Percentiles rank a stretch among this genome's conserved stretches.
These are phyloP conservation scores for Saccostrea cuccullata DNA, from an alignment of 1,140 invertebrate genomes.

Conservation along the genomic window DNA sequence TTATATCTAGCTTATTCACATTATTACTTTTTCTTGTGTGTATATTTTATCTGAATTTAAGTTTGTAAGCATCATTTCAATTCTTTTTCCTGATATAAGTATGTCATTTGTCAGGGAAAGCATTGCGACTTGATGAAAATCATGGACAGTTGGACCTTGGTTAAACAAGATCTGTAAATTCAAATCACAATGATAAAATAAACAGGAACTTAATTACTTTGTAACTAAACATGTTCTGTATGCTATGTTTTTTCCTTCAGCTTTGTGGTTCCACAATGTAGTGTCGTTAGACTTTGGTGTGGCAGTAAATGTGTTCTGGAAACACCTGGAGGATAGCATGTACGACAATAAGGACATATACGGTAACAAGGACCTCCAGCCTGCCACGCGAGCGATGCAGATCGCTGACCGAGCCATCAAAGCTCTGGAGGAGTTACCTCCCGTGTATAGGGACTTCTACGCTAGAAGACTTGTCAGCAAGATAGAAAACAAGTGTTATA, in stretches of 20 bases:
- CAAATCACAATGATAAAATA: too few species aligned
- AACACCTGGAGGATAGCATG: slow-evolving; percentile 77
- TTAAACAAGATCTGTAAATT: too few species aligned
- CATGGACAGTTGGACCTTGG: too few species aligned
- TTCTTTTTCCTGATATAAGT: too few species aligned
- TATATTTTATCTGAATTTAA: too few species aligned
- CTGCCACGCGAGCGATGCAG: slow-evolving; percentile 79
- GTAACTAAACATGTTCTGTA: too few species aligned
- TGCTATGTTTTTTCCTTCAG: slow-evolving; percentile 64
- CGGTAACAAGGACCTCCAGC: slow-evolving; percentile 82
- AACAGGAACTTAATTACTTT: too few species aligned
- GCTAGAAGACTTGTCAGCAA: slow-evolving; percentile 76
- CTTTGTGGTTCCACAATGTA: slow-evolving; percentile 84
- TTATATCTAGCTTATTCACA: too few species aligned
- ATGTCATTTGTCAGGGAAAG: too few species aligned
- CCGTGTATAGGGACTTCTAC: slow-evolving; percentile 81
- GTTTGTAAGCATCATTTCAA: too few species aligned
- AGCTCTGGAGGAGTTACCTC: slow-evolving; percentile 79
- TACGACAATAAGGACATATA: slow-evolving; percentile 83
- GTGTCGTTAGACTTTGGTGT: slow-evolving; percentile 80
- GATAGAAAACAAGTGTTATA: slow-evolving; percentile 68
- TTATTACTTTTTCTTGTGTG: too few species aligned
- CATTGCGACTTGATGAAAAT: too few species aligned
- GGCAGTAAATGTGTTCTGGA: slow-evolving; percentile 84
- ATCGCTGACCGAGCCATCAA: slow-evolving; percentile 80